Percentiles rank a stretch among this genome's conserved stretches.
phyloP scores from a whole-genome alignment of 2,113 vertebrate genomes.

The Chlorodrepanis virens region DNA sequence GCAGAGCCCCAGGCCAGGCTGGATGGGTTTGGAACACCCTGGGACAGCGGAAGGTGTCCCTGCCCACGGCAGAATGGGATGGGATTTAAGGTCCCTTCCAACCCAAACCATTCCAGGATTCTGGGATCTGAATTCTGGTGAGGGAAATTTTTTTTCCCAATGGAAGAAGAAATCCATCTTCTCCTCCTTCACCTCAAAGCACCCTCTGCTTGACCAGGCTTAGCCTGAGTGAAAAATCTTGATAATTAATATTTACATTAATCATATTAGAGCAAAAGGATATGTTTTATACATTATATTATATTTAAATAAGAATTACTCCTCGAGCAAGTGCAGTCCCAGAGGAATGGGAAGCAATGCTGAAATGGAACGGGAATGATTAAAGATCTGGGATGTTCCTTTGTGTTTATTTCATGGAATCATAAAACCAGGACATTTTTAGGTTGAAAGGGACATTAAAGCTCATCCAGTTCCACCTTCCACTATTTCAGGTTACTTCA shows the following conservation, averaged over 20 bases:
- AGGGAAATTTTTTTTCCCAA: background rate
- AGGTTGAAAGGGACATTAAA: background rate
- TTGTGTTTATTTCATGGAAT: background rate
- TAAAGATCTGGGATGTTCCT: background rate
- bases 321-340: background rate
- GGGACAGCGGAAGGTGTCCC: background rate
- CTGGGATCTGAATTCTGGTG: background rate
- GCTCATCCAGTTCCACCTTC: background rate
- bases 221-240: background rate
- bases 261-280: background rate
- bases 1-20: rapidly evolving
- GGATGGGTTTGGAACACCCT: background rate
- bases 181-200: background rate
- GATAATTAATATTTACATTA: background rate
- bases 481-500: rapidly evolving
- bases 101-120: background rate
- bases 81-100: background rate
- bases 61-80: background rate
- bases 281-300: background rate
- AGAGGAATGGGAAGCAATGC: background rate
- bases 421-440: background rate
- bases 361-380: background rate
- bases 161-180: background rate
- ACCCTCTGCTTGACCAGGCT: background rate
- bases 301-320: background rate